Percentiles rank a stretch among this genome's conserved stretches.
phyloP scores from a whole-genome alignment of 2,113 vertebrate species.

The Myiopsitta monachus region DNA sequence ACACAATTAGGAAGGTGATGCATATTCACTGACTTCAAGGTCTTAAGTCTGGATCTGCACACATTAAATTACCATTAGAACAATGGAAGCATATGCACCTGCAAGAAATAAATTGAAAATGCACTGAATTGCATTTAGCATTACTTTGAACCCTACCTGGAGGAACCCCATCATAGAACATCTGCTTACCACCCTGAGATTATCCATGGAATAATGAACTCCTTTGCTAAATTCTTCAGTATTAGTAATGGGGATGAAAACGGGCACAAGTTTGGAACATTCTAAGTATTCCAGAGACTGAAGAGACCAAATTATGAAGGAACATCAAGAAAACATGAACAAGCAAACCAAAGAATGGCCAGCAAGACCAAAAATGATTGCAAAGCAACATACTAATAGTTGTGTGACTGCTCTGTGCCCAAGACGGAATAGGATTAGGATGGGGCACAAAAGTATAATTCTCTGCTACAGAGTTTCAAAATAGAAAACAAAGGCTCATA shows the following conservation, averaged over 20 bases:
- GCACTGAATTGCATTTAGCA: constrained; percentile 3
- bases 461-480: constrained; percentile 2
- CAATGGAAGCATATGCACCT: not conserved
- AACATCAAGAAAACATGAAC: not conserved
- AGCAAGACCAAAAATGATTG: not conserved
- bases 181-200: not conserved
- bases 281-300: not conserved
- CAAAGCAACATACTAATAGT: not conserved
- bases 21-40: not conserved
- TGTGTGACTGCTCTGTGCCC: not conserved
- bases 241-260: not conserved
- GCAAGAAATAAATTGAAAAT: constrained; percentile 34
- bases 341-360: not conserved
- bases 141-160: constrained; percentile 4
- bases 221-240: not conserved
- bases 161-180: not conserved
- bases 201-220: not conserved
- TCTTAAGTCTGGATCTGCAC: not conserved
- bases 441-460: constrained; percentile 17
- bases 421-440: not conserved
- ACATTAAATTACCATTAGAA: not conserved
- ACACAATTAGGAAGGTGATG: not conserved
- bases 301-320: not conserved
- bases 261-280: not conserved
- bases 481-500: constrained; percentile 46